Evolutionary conservation across 2,888 invertebrate species (phyloP), one percentile per base, ranked within the genome.

Genomic region (Podotricha telesiphe): DNA sequence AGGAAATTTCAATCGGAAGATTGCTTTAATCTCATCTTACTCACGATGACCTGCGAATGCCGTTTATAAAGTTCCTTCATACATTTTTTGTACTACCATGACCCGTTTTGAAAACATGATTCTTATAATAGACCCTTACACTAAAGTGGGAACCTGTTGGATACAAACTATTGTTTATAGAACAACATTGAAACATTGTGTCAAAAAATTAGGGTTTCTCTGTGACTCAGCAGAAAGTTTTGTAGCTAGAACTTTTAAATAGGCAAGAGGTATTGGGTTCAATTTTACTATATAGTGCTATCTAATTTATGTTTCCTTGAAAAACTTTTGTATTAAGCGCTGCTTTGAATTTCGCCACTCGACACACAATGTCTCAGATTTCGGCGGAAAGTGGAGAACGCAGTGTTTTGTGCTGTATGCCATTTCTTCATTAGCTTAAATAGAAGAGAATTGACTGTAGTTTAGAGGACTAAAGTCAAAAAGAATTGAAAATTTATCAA

Each of bases 151-250:
- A 62, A 48, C 34, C 48, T 48, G 28, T 48, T 37, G 1, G 19
- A 48, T 45, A 62, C 48, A 48, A 53, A 53, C 2, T 53, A 42
- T 64, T 17, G 22, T 42, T 45, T 42, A 53, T 17, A 42, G 20
- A 65, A 65, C n/a, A 37, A 51, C 19, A 13, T 15, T 13, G 7
- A 17, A 40, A 53, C 34, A 37, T 50, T 50, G 34, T 13, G 17
- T 63, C 62, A 63, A 48, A 48, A 10, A 19, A 20, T 63, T 34
- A 19, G 34, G 34, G 15, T 19, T 42, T 65, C 13, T 65, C 28
- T n/a, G 1, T 65, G 64, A 53, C 40, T 17, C 53, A 22, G 22
- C 53, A 65, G 64, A 22, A 59, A 19, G 1, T 17, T 11, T n/a
- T 6, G 7, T 22, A 61, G 17, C 1, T n/a, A n/a, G 2, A 22